phyloP scores from a whole-genome alignment of 2,888 invertebrate species.

The Crossocerus cetratus region DNA sequence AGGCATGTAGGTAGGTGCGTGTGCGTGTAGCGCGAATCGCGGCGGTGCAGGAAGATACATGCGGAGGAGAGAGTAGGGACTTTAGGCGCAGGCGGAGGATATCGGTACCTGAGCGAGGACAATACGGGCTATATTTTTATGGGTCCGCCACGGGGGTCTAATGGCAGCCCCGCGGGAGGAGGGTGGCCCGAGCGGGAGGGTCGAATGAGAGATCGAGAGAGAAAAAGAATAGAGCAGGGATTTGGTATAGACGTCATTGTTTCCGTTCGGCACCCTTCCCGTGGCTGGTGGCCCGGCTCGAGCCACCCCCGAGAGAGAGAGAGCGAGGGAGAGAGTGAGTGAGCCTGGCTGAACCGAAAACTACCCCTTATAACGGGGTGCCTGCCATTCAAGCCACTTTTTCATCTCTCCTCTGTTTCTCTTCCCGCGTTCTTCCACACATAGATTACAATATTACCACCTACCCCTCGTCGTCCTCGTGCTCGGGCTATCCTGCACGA shows the following conservation, averaged over 20 bases:
- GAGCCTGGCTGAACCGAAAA: conserved; percentile 60
- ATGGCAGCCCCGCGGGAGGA: conserved; percentile 68
- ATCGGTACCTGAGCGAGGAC: conserved; percentile 64
- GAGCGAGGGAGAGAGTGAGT: neutral
- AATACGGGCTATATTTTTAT: conserved; percentile 72
- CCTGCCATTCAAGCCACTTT: conserved; percentile 73
- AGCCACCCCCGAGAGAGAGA: conserved; percentile 16
- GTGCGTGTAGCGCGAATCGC: neutral
- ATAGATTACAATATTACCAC: conserved; percentile 77
- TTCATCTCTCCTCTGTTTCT: conserved; percentile 71
- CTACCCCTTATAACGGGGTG: conserved; percentile 68
- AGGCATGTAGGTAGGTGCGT: too few species aligned
- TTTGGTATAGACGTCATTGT: conserved; percentile 75
- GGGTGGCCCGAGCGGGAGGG: conserved; percentile 34
- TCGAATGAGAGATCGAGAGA: conserved; percentile 12
- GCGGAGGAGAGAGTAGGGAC: conserved; percentile 47
- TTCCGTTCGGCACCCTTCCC: conserved; percentile 65
- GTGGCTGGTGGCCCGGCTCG: conserved; percentile 40
- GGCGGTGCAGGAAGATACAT: conserved; percentile 31
- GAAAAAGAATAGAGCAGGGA: conserved; percentile 66
- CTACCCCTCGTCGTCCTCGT: conserved; percentile 51
- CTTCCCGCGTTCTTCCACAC: conserved; percentile 74
- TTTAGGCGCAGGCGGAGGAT: conserved; percentile 51
- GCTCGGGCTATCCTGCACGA: neutral
- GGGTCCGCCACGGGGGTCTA: conserved; percentile 68